Conservation (phyloP, 2,797 vertebrate species). For the Xenentodon cancila region DNA sequence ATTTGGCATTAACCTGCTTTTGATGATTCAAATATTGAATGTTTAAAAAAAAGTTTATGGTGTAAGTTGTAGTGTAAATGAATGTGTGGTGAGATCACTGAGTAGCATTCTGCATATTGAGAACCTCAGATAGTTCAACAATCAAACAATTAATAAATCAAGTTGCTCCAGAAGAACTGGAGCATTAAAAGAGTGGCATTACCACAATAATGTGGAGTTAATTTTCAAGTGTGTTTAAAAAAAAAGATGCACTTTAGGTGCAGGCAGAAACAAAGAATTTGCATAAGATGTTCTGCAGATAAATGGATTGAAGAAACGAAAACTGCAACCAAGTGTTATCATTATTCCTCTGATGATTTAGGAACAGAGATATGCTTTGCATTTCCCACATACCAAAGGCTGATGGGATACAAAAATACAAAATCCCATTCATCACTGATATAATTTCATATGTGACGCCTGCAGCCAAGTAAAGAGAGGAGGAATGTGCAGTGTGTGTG, state of each 20-base stretch:
- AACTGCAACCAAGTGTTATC: slow-evolving; percentile 57
- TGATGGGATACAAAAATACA: slow-evolving; percentile 76
- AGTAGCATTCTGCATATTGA: too few relatives aligned
- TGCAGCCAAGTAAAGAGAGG: slow-evolving; percentile 58
- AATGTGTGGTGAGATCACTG: slow-evolving; percentile 16
- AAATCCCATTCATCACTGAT: slow-evolving; percentile 84
- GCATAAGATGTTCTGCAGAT: slow-evolving; percentile 49
- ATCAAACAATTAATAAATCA: slow-evolving; percentile 8
- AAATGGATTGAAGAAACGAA: slow-evolving; percentile 61
- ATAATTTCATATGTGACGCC: slow-evolving; percentile 81
- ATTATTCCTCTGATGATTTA: slow-evolving; percentile 79
- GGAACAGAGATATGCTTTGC: slow-evolving; percentile 68
- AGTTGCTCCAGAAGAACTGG: slow-evolving; percentile 1
- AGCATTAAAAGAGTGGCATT: slow-evolving; percentile 2
- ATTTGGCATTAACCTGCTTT: background rate
- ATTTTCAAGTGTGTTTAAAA: background rate
- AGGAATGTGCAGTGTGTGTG: slow-evolving; percentile 23
- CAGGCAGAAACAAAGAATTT: slow-evolving; percentile 58
- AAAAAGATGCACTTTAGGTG: background rate
- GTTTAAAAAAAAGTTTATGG: slow-evolving; percentile 48
- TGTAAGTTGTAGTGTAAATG: slow-evolving; percentile 34
- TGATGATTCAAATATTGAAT: slow-evolving; percentile 38
- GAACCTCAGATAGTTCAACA: slow-evolving; percentile 9
- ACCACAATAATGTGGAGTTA: background rate
- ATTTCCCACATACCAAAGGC: slow-evolving; percentile 73